phyloP scores from a whole-genome alignment of 1,140 invertebrate species.

The Temnothorax nylanderi region DNA sequence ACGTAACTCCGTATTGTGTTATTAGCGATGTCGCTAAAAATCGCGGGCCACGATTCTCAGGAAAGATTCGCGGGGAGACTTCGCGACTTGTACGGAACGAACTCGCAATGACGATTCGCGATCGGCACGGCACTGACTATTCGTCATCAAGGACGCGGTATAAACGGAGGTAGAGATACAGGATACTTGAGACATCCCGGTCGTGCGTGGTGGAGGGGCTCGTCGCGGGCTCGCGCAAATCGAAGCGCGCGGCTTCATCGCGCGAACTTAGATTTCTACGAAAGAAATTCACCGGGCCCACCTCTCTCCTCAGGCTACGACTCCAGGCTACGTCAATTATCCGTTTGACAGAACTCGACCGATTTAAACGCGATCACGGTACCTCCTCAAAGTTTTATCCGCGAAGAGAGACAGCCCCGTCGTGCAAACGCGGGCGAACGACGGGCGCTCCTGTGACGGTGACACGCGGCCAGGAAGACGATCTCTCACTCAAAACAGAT shows the following conservation, averaged over 20 bases:
- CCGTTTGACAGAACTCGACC: neutral
- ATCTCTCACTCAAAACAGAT: slow-evolving; percentile 24
- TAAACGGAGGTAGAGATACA: slow-evolving; percentile 51
- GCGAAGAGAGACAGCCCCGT: slow-evolving; percentile 3
- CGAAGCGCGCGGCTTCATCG: neutral
- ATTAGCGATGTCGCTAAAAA: slow-evolving; percentile 59
- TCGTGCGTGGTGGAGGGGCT: neutral
- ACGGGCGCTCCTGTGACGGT: neutral
- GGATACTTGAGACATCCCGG: slow-evolving; percentile 46
- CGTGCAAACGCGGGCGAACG: neutral
- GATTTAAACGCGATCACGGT: slow-evolving; percentile 62
- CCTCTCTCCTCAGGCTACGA: neutral
- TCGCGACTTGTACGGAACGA: neutral
- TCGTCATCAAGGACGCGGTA: slow-evolving; percentile 20
- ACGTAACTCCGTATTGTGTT: slow-evolving; percentile 63
- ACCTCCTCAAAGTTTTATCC: neutral
- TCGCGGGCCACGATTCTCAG: neutral
- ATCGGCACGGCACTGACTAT: neutral
- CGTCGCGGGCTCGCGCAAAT: neutral
- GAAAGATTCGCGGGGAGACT: neutral
- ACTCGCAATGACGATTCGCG: slow-evolving; percentile 11
- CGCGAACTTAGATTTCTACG: neutral
- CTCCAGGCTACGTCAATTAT: slow-evolving; percentile 36
- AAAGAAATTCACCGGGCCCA: neutral
- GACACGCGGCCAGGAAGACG: slow-evolving; percentile 58